Evolutionary conservation across 2,888 invertebrate genomes (phyloP), one percentile per base, ranked within the genome.

Genomic region (Epinotia bilunana): DNA sequence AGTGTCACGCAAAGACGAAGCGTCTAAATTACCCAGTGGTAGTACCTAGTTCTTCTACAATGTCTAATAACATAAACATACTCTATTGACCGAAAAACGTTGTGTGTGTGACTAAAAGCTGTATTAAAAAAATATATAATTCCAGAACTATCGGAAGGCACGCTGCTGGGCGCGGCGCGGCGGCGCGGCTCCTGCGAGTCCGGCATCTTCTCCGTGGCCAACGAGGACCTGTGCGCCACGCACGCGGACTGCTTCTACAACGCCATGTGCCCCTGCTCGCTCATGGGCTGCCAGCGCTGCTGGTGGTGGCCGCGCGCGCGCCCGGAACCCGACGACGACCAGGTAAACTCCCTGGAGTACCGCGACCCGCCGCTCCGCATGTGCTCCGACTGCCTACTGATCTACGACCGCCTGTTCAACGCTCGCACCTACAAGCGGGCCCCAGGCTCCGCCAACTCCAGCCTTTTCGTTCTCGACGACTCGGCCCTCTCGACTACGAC

Each of bases 191-290:
- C 98, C 23, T 98, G 98, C 87, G 98, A 98, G 88, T 97, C 97
- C 80, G 98, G 98, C 23, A 98, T 98, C 87, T 98, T 97, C 95
- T 97, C 97, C 73, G 97, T 97, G 82, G 97, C 97, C 78, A 97
- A 97, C 83, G 97, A 97, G 86, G 97, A 97, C 86, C 95, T 96
- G 78, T 95, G 95, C 75, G 90, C 90, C 73, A 90, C 87, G 79
- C 92, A 92, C 53, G 80, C 81, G 23, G 85, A 83, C 18, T 84
- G 86, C 74, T 81, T 81, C 77, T 86, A 84, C 80, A 89, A 87
- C 77, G 90, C 90, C 77, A 86, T 92, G 83, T 93, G 93, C 77
- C 90, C 93, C 2, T 93, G 93, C 85, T 87, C 90, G 80, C 87
- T 93, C 72, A 87, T 89, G 83, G 92, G 91, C 82, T 93, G 93